A percentile compares a stretch with the other conserved stretches of the same genome.
These are phyloP conservation scores for Tetranychus truncatus DNA, from an alignment of 2,888 invertebrate genomes.

Conservation along the genomic window DNA sequence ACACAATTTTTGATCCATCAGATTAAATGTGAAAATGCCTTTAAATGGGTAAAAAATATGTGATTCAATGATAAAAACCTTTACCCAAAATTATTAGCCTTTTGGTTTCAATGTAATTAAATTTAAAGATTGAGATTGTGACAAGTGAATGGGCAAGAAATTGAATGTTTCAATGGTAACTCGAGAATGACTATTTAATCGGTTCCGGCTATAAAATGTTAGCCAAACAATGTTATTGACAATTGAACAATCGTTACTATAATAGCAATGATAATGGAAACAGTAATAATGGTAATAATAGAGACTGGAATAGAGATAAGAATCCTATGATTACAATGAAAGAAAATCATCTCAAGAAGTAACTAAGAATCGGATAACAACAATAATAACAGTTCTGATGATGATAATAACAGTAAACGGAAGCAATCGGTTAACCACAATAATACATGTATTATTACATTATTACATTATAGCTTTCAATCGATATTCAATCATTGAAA, in stretches of 20 bases:
- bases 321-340: too few relatives aligned
- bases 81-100: too few relatives aligned
- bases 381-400: not conserved
- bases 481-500: not conserved
- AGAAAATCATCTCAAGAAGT: too few relatives aligned
- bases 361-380: too few relatives aligned
- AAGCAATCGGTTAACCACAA: conserved; percentile 3
- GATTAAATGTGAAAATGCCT: too few relatives aligned
- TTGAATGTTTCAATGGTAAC: not conserved
- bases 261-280: not conserved
- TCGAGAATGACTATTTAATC: not conserved
- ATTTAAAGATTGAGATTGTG: too few relatives aligned
- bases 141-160: not conserved
- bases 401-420: conserved; percentile 3
- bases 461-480: conserved; percentile 33
- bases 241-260: not conserved
- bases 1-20: too few relatives aligned
- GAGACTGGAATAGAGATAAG: not conserved
- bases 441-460: not conserved
- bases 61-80: too few relatives aligned
- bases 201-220: not conserved
- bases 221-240: not conserved
- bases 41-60: too few relatives aligned
- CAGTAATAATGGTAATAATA: not conserved
- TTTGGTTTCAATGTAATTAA: too few relatives aligned